Base-by-base conservation (phyloP, 1,140 invertebrate species). In the Archivesica marissinica region DNA sequence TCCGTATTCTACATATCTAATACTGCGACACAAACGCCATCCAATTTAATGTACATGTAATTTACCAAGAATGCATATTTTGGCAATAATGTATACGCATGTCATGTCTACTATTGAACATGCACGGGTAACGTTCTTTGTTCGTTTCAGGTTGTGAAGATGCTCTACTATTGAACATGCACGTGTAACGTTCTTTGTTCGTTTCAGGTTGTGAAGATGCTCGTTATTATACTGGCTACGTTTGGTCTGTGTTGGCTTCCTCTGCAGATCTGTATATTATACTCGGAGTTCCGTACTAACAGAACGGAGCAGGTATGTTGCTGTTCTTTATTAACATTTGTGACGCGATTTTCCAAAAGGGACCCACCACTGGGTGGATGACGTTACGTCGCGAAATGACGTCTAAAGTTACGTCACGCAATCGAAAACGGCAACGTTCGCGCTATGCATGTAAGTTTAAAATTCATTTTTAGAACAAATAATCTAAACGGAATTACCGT, bases 171-270 rank as follows among this genome's bases (percentile, higher is more conserved):
- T n/a, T n/a, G n/a, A n/a, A n/a, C n/a, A n/a, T n/a, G n/a, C 50
- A 52, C 50, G 25, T 52, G 17, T 52, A 52, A 13, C 30, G 23
- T 25, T 80, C 35, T 56, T 89, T 88, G 74, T 47, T 84, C 35
- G 72, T 94, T 92, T 13, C 93, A 95, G 87, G 94, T 95, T 50
- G 93, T 94, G 33, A 91, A 95, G 86, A 94, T 95, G 86, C 89
- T 94, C 47, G 87, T 95, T 17, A 90, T 95, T 1, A 90, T 95
- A 35, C 81, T 94, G 64, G 91, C 92, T 0, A 87, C 91, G 0
- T 95, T 95, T 89, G 91, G 90, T 2, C 52, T 93, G 7, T 94
- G 93, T 83, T 94, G 93, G 93, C 79, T 93, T 64, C 93, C 93
- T 0, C 88, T 93, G 17, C 90, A 93, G 25, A 78, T 92, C 9